Evolutionary conservation across 64 coral and sea anemone species (phyloP).

Genomic region (Trachythela sp.): DNA sequence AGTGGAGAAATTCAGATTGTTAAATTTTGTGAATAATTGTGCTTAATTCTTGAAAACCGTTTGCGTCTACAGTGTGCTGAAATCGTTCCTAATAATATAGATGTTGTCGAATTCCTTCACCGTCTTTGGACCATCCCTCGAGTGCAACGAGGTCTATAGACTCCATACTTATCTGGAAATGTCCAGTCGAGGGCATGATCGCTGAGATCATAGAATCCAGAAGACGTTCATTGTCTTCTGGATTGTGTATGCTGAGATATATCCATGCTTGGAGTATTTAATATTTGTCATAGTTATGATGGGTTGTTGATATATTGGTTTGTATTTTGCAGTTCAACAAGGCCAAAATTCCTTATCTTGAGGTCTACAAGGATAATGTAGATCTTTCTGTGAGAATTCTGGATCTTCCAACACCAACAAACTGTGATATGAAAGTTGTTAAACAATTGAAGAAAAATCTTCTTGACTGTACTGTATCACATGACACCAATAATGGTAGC

Average conservation of each 20-base stretch:
- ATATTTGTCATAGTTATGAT: no score
- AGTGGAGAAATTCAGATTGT: background rate
- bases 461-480: background rate
- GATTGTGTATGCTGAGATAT: no score
- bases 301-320: background rate
- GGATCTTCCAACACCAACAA: background rate
- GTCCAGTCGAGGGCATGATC: no score
- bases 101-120: no score
- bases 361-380: background rate
- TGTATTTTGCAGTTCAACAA: background rate
- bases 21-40: background rate
- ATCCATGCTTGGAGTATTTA: no score
- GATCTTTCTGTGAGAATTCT: background rate
- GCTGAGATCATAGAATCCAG: no score
- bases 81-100: no score
- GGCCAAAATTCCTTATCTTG: background rate
- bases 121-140: no score
- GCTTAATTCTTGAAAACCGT: background rate
- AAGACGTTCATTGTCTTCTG: no score
- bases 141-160: no score
- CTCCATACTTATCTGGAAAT: no score
- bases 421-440: background rate
- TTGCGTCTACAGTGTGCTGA: background rate
- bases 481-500: background rate
- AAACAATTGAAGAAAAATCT: background rate